Evolutionary conservation across 2,113 vertebrate species (phyloP), one percentile per base, ranked within the genome.

Genomic region (Lepus europaeus): DNA sequence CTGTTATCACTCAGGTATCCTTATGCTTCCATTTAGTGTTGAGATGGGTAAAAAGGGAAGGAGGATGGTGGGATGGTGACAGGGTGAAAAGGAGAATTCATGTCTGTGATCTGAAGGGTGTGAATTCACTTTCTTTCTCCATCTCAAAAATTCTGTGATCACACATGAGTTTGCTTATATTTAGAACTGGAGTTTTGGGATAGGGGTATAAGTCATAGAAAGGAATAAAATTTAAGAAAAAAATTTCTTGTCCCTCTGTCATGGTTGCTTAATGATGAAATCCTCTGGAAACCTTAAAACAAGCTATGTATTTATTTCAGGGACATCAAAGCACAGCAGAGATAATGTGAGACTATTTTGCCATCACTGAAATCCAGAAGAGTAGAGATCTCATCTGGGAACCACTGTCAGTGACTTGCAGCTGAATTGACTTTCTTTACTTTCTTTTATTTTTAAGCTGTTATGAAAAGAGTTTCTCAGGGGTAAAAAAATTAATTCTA

Each of bases 261-360:
- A 56, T 72, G 33, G 7, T 63, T 81, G 73, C 23, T 68, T 19
- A 68, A 72, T 81, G 31, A 17, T 93, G 23, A 87, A 79, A 63
- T 82, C 8, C 3, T 29, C 16, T 92, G 19, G 79, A 81, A 61
- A 86, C 13, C 11, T 85, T 6, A 63, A 68, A 70, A 63, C 68
- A 73, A 86, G 13, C 29, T 36, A 27, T 25, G 1, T 19, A 9
- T 88, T 96, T 91, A 39, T 64, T 93, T 96, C 88, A 76, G 16
- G 33, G 11, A 53, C 6, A 69, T 89, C 25, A 85, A 33, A 76
- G 16, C 6, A 51, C 73, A 87, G 33, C 49, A 83, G 49, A 86
- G 4, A 86, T 66, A 45, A 14, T 51, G 7, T 77, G 64, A 53
- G 45, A 87, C 51, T 76, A 4, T 22, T 64, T 84, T 51, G 39